Conservation (phyloP, 2,797 vertebrate species). For the Thripadectes ignobilis region DNA sequence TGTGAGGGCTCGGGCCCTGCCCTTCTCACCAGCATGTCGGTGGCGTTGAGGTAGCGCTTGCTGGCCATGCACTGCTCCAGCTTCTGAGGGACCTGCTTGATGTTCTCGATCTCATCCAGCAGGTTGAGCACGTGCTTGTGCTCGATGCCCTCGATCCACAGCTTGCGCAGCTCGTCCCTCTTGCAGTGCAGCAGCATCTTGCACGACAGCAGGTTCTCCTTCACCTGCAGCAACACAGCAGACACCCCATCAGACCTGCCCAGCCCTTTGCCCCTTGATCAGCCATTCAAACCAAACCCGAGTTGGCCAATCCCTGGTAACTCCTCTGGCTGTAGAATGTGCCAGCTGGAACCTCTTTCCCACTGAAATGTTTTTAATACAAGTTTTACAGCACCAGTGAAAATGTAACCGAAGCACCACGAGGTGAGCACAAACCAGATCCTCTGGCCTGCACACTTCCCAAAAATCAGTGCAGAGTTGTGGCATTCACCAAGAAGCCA, state of each 20-base stretch:
- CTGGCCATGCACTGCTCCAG: slow-evolving; percentile 93
- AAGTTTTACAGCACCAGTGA: neutral
- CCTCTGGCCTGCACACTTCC: neutral
- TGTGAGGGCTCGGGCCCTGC: too few species aligned
- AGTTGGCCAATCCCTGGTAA: too few species aligned
- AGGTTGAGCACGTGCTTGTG: slow-evolving; percentile 97
- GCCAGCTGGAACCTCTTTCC: rapidly evolving
- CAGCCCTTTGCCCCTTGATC: neutral
- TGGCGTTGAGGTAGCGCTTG: slow-evolving; percentile 95
- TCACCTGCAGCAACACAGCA: slow-evolving; percentile 81
- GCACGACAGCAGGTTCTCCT: slow-evolving; percentile 96
- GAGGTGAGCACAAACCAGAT: neutral
- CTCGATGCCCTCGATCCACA: slow-evolving; percentile 98
- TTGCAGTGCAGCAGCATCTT: slow-evolving; percentile 99
- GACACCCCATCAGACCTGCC: neutral
- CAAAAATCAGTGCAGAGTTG: neutral
- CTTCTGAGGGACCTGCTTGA: slow-evolving; percentile 95
- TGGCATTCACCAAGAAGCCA: neutral
- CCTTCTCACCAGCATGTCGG: slow-evolving; percentile 91
- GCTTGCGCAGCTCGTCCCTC: slow-evolving; percentile 93
- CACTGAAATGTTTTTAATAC: neutral
- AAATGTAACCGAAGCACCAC: neutral
- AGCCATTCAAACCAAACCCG: neutral
- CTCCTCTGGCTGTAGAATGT: neutral
- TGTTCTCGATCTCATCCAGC: slow-evolving; percentile 97